A percentile compares a stretch with the other conserved stretches of the same genome.
Conservation (phyloP, 2,113 vertebrate genomes). For the Pygoscelis antarcticus region DNA sequence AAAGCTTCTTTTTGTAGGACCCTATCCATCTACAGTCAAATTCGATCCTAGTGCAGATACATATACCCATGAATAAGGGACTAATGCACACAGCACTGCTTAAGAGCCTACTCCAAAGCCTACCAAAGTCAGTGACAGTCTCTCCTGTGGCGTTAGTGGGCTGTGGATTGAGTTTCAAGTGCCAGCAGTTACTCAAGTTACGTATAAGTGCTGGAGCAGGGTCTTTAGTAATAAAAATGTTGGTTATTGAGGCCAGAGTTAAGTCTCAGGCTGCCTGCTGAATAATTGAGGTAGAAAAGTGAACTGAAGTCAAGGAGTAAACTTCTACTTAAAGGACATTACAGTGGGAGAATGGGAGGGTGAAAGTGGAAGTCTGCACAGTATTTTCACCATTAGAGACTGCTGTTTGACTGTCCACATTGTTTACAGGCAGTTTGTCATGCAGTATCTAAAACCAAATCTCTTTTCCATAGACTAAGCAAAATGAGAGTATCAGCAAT, state of each 20-base stretch:
- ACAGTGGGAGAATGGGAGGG: neutral
- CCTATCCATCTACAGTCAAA: neutral
- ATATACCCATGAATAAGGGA: neutral
- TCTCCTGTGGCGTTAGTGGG: neutral
- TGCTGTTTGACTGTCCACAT: neutral
- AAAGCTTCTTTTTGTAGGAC: neutral
- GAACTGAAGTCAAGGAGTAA: neutral
- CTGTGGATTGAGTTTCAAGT: constrained; percentile 7
- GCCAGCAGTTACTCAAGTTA: constrained; percentile 31
- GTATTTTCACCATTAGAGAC: neutral
- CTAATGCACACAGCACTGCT: neutral
- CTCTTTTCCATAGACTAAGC: neutral
- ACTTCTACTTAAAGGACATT: neutral
- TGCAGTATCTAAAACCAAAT: neutral
- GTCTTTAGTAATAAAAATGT: neutral
- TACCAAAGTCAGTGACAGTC: neutral
- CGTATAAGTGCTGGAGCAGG: neutral
- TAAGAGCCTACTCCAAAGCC: neutral
- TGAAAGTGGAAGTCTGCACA: neutral
- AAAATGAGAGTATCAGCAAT: neutral
- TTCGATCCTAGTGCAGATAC: neutral
- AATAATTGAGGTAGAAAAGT: neutral
- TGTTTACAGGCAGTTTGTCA: neutral
- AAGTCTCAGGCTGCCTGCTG: neutral
- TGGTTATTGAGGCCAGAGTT: neutral